phyloP scores from a whole-genome alignment of 2,113 vertebrate genomes.

The Rana temporaria region DNA sequence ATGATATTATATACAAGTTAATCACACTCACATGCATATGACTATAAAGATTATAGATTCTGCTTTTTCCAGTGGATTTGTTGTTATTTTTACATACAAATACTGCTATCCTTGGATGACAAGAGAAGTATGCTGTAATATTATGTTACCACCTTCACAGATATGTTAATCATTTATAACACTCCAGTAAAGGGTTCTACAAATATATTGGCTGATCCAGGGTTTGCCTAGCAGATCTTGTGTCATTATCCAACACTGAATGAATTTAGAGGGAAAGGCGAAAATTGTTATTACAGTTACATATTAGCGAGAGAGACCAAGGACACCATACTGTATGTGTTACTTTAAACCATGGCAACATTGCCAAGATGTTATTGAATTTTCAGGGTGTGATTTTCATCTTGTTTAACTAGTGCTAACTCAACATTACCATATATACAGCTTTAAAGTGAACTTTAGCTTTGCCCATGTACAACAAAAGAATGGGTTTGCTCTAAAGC shows the following conservation, averaged over 20 bases:
- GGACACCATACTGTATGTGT: background rate
- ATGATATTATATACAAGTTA: no score
- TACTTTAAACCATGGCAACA: constrained; percentile 2
- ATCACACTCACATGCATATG: no score
- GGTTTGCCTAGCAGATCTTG: background rate
- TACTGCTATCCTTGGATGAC: background rate
- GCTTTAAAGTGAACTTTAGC: no score
- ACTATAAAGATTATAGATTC: no score
- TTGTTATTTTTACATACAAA: background rate
- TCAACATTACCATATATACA: no score
- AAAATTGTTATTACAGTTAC: constrained; percentile 6
- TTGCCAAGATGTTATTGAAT: no score
- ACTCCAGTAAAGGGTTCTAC: background rate
- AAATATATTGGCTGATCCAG: background rate
- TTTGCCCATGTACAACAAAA: no score
- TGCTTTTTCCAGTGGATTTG: no score
- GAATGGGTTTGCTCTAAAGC: no score
- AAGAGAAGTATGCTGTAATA: background rate
- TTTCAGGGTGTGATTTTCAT: no score
- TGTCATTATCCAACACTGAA: constrained; percentile 11
- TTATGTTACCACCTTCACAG: constrained; percentile 1
- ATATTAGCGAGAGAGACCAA: background rate
- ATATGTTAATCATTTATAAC: constrained; percentile 18
- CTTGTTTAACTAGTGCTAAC: no score
- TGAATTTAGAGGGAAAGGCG: background rate